These are phyloP conservation scores for Agrochola lota DNA, from an alignment of 2,888 invertebrate species.

Conservation along the genomic window DNA sequence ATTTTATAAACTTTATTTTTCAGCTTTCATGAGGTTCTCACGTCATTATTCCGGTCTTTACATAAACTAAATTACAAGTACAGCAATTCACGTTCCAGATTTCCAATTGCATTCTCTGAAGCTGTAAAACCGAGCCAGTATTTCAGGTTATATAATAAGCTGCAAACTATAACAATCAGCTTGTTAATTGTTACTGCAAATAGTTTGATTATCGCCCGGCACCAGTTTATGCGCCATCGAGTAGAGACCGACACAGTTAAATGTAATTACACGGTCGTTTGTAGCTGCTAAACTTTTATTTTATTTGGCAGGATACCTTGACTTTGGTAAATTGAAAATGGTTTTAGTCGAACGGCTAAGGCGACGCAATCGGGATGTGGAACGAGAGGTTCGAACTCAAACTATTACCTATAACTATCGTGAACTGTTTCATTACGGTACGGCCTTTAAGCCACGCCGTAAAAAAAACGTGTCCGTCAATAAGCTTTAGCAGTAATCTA, in stretches of 20 bases:
- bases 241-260: slow-evolving; percentile 8
- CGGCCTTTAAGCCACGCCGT: too few species aligned
- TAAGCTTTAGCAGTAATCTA: too few species aligned
- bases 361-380: neutral
- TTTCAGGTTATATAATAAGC: slow-evolving; percentile 4
- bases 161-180: neutral
- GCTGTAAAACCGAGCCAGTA: neutral
- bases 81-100: neutral
- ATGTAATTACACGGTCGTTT: slow-evolving; percentile 23
- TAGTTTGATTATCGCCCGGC: slow-evolving; percentile 22
- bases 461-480: too few species aligned
- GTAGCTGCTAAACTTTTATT: slow-evolving; percentile 9
- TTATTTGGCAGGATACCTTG: slow-evolving; percentile 10
- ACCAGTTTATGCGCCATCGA: slow-evolving; percentile 19
- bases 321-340: slow-evolving; percentile 11
- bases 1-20: neutral
- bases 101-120: neutral
- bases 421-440: too few species aligned
- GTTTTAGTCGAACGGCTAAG: neutral
- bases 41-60: neutral
- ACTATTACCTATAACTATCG: neutral
- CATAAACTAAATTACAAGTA: neutral
- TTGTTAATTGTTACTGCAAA: slow-evolving; percentile 33
- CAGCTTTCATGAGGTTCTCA: neutral
- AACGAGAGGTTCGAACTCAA: neutral